phyloP scores from a whole-genome alignment of 2,113 vertebrate genomes.

The Zosterops japonicus region DNA sequence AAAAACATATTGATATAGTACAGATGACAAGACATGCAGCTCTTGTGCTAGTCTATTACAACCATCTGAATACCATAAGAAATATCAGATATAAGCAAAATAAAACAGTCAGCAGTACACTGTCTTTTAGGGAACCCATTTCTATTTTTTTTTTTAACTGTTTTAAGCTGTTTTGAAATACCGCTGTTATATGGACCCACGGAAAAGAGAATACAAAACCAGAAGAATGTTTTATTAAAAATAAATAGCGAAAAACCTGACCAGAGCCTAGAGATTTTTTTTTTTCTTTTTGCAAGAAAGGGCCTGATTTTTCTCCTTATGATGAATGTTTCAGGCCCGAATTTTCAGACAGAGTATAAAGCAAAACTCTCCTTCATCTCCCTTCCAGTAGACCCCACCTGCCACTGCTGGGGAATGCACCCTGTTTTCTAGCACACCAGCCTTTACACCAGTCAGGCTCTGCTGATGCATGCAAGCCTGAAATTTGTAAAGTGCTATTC shows the following conservation, averaged over 20 bases:
- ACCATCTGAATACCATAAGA: conserved; percentile 29
- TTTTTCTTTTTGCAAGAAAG: not conserved
- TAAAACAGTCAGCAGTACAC: conserved; percentile 22
- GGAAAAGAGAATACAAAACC: not conserved
- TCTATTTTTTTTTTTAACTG: not conserved
- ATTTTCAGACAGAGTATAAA: not conserved
- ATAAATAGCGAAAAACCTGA: not conserved
- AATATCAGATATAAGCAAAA: conserved; percentile 36
- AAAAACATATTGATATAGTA: conserved; percentile 76
- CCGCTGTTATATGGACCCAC: not conserved
- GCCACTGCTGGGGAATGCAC: not conserved
- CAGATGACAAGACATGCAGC: conserved; percentile 68
- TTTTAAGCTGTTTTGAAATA: not conserved
- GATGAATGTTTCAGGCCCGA: not conserved
- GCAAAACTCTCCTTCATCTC: not conserved
- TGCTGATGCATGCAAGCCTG: not conserved
- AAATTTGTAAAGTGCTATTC: not conserved
- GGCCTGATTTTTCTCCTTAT: not conserved
- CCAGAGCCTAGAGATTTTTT: not conserved
- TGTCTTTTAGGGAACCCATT: conserved; percentile 14
- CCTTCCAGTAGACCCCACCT: not conserved
- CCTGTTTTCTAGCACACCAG: not conserved
- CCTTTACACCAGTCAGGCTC: not conserved
- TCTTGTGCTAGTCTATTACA: conserved; percentile 32
- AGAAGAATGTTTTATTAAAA: not conserved